phyloP scores from a whole-genome alignment of 1,140 invertebrate genomes.

The Drosophila sucinea region DNA sequence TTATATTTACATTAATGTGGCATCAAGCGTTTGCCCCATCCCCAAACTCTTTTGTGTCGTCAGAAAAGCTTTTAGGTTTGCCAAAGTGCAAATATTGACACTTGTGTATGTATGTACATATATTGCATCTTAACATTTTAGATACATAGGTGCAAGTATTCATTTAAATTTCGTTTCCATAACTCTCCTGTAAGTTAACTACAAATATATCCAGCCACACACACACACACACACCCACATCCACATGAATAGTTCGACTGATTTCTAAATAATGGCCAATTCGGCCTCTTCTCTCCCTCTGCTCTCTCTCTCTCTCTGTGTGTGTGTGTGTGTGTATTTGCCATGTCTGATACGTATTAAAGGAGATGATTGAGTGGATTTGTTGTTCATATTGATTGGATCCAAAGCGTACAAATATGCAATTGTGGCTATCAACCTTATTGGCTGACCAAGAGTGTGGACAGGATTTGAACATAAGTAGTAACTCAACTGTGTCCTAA shows the following conservation, averaged over 20 bases:
- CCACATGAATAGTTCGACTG: neutral
- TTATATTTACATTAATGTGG: constrained; percentile 81
- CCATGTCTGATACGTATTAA: constrained; percentile 55
- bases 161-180: constrained; percentile 28
- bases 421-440: constrained; percentile 64
- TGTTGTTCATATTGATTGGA: constrained; percentile 61
- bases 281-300: constrained; percentile 3
- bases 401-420: constrained; percentile 61
- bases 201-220: neutral
- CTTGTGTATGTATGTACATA: constrained; percentile 45
- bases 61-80: constrained; percentile 68
- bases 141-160: constrained; percentile 5
- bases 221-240: neutral
- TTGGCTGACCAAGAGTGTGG: constrained; percentile 54
- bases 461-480: constrained; percentile 58
- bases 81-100: constrained; percentile 76
- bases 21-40: constrained; percentile 69
- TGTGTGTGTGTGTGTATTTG: constrained; percentile 14
- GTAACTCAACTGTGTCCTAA: constrained; percentile 39
- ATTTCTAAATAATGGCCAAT: constrained; percentile 32
- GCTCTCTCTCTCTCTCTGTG: neutral
- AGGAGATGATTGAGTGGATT: constrained; percentile 78
- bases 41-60: constrained; percentile 37
- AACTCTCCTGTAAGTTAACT: constrained; percentile 1
- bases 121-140: constrained; percentile 54